Conservation (phyloP, 2,113 vertebrate genomes). For the Myiozetetes cayanensis region DNA sequence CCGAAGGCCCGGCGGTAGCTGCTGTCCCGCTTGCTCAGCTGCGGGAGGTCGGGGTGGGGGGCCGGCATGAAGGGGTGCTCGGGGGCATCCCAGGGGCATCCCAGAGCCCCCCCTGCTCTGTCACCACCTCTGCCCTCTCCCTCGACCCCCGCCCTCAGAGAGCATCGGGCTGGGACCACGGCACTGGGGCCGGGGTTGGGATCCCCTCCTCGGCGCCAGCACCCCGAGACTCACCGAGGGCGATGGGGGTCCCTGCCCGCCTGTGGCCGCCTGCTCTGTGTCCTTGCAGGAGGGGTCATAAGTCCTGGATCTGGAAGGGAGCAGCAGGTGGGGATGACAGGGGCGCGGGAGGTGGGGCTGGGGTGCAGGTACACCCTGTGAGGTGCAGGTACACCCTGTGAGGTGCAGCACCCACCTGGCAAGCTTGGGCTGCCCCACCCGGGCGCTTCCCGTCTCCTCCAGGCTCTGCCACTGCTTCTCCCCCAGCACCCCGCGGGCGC, state of each 20-base stretch:
- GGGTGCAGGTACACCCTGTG: background rate
- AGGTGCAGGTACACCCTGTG: accelerated
- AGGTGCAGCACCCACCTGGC: background rate
- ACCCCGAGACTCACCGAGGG: background rate
- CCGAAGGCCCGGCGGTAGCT: constrained; percentile 84
- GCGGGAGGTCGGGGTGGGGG: accelerated
- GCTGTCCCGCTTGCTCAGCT: constrained; percentile 70
- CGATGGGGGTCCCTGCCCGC: background rate
- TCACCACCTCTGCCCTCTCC: background rate
- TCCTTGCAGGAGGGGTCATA: background rate
- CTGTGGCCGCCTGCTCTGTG: accelerated
- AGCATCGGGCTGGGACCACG: accelerated
- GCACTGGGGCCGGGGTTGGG: background rate
- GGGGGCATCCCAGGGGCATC: background rate
- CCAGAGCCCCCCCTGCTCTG: background rate
- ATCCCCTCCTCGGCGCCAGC: background rate
- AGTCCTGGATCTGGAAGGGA: constrained; percentile 24
- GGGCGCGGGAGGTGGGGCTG: background rate
- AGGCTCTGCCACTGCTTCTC: constrained; percentile 77
- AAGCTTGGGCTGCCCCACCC: background rate
- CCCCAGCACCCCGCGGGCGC: constrained; percentile 39
- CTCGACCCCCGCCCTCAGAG: accelerated
- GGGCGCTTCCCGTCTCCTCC: constrained; percentile 57
- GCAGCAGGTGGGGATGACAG: background rate
- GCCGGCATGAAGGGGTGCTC: accelerated